Base-by-base conservation (phyloP, 2,888 invertebrate species). In the Leptopilina myrica region DNA sequence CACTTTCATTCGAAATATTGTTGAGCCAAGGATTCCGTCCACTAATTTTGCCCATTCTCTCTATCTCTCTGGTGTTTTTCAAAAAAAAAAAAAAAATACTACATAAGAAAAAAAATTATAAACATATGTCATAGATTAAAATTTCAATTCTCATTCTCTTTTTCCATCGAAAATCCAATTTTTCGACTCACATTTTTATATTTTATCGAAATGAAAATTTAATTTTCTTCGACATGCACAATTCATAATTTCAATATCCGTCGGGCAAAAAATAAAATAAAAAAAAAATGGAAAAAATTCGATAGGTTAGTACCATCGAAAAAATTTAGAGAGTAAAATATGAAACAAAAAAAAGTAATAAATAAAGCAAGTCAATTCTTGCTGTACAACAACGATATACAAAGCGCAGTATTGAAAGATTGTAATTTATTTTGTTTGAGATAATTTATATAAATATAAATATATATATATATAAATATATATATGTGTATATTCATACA, bases 381-480 rank as follows among this genome's bases (percentile, higher is more conserved):
- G 87, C 86, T 86, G 83, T 83, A 56, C 69, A 83, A 83, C 81
- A 83, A 87, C 83, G 85, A 89, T 86, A 90, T 87, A 89, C 87
- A 88, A 89, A 89, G 84, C 86, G 88, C 90, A 90, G 91, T 91
- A 91, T 90, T 90, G 89, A 89, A 83, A 88, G 89, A 89, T 87
- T 89, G 88, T 90, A 90, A 90, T 91, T 91, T 91, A 91, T 91
- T 91, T 90, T 90, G 85, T 86, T 87, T 87, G 85, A 84, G 83
- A 85, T 87, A 87, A 86, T 83, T 85, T 85, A 86, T 86, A 82
- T 85, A 82, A 79, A 82, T 81, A 79, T 62, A 78, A 46, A 77
- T 62, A 80, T 59, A 76, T 65, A 78, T 49, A 78, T 73, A 49
- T 2, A 49, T 12, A 62, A 20, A 62, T 9, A 62, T 20, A 62